Evolutionary conservation across 2,888 invertebrate species (phyloP).

Genomic region (Hydraecia micacea): DNA sequence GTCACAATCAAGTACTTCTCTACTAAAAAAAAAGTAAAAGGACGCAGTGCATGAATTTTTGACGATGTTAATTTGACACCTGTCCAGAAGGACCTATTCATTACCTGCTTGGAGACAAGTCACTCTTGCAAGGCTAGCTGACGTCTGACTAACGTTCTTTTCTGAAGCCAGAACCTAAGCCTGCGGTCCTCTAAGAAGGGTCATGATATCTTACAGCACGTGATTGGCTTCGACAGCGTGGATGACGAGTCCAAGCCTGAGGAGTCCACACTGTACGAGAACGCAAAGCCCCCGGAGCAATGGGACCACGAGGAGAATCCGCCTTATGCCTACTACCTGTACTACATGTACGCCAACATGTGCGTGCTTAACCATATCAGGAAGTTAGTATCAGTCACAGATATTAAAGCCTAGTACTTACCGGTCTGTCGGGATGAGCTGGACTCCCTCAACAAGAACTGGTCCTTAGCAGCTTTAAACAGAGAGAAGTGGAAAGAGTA

Average conservation of each 20-base stretch:
- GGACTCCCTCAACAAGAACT: too few species aligned
- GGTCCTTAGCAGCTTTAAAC: too few species aligned
- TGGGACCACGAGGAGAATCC: constrained; percentile 99
- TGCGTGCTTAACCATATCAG: constrained; percentile 98
- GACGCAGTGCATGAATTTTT: too few species aligned
- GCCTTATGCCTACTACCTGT: constrained; percentile 99
- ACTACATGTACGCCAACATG: constrained; percentile 99
- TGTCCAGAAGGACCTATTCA: neutral
- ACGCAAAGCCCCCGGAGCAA: constrained; percentile 94
- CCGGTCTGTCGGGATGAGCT: too few species aligned
- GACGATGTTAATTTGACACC: neutral
- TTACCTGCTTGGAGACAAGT: neutral
- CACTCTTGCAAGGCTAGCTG: neutral
- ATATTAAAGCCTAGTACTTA: neutral
- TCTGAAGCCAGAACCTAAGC: neutral
- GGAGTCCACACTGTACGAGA: constrained; percentile 96
- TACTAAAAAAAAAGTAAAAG: too few species aligned
- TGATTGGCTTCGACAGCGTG: constrained; percentile 99
- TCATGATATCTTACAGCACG: constrained; percentile 89
- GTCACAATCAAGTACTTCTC: neutral
- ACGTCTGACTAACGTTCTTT: neutral
- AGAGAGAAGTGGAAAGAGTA: too few species aligned
- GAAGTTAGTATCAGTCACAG: constrained; percentile 90
- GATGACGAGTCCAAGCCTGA: constrained; percentile 99
- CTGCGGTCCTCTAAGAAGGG: neutral